Percentiles rank a stretch among this genome's conserved stretches.
Conservation (phyloP, 2,113 vertebrate species). For the Perca schrenkii region DNA sequence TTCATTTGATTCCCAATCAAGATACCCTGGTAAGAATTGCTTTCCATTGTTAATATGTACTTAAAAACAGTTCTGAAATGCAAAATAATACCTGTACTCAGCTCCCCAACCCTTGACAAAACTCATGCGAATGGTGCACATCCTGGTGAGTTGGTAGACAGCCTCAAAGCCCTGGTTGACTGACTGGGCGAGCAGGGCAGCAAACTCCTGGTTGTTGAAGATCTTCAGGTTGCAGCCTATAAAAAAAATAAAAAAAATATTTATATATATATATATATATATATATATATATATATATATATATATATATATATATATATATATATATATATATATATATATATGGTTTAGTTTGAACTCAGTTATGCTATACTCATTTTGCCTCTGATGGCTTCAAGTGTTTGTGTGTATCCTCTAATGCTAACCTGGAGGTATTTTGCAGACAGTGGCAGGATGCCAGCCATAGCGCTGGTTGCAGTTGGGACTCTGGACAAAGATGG, state of each 20-base stretch:
- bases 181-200: conserved; percentile 78
- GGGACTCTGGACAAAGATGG: conserved; percentile 98
- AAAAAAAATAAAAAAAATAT: background rate
- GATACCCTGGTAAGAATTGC: no score
- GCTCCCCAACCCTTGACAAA: conserved; percentile 83
- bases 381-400: background rate
- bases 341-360: background rate
- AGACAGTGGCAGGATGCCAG: conserved; percentile 98
- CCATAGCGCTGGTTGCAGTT: conserved; percentile 99
- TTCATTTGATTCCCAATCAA: no score
- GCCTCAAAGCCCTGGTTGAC: conserved; percentile 83
- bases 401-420: conserved; percentile 76
- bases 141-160: conserved; percentile 80
- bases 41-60: no score
- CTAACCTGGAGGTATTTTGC: conserved; percentile 98
- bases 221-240: conserved; percentile 81
- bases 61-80: no score
- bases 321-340: no score
- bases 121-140: conserved; percentile 83
- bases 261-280: no score
- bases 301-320: no score
- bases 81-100: conserved; percentile 69
- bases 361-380: background rate
- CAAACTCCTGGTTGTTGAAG: conserved; percentile 84
- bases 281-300: no score